A percentile compares a stretch with the other conserved stretches of the same genome.
These are phyloP conservation scores for Latrodectus geometricus DNA, from an alignment of 1,140 invertebrate genomes.

Conservation along the genomic window DNA sequence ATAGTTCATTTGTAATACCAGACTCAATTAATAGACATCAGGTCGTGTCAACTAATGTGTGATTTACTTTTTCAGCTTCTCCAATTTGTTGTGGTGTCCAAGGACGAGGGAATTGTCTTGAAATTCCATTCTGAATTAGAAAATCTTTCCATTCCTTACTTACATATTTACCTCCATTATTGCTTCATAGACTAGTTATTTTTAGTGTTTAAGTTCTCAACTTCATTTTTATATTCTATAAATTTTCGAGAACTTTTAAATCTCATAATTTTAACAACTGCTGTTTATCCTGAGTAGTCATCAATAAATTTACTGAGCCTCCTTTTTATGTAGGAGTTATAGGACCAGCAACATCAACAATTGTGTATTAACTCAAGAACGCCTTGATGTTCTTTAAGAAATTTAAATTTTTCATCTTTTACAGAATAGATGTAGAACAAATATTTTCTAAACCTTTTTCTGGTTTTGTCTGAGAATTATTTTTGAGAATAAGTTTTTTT, in stretches of 20 bases:
- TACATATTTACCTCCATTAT: slow-evolving; percentile 60
- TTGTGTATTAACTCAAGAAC: slow-evolving; percentile 53
- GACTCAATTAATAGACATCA: slow-evolving; percentile 68
- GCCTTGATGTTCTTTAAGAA: not conserved
- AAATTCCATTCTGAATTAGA: slow-evolving; percentile 68
- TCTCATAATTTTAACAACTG: slow-evolving; percentile 46
- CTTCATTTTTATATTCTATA: slow-evolving; percentile 47
- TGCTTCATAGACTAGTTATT: slow-evolving; percentile 21
- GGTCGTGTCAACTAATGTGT: slow-evolving; percentile 69
- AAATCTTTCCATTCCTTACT: slow-evolving; percentile 42
- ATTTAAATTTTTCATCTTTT: slow-evolving; percentile 38
- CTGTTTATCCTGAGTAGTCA: slow-evolving; percentile 56
- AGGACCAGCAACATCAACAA: slow-evolving; percentile 61
- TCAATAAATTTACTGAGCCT: too few relatives aligned
- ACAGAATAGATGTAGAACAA: slow-evolving; percentile 43
- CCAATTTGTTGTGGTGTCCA: slow-evolving; percentile 72
- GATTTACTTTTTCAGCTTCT: slow-evolving; percentile 71
- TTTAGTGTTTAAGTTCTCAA: not conserved
- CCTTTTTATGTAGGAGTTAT: slow-evolving; percentile 44
- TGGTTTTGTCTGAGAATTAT: not conserved
- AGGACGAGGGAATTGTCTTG: slow-evolving; percentile 70
- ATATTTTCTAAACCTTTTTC: slow-evolving; percentile 1
- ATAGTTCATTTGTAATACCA: slow-evolving; percentile 68
- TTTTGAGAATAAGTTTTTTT: not conserved
- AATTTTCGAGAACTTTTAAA: slow-evolving; percentile 56